Evolutionary conservation across 2,888 invertebrate genomes (phyloP).

Genomic region (Bellardia bayeri): DNA sequence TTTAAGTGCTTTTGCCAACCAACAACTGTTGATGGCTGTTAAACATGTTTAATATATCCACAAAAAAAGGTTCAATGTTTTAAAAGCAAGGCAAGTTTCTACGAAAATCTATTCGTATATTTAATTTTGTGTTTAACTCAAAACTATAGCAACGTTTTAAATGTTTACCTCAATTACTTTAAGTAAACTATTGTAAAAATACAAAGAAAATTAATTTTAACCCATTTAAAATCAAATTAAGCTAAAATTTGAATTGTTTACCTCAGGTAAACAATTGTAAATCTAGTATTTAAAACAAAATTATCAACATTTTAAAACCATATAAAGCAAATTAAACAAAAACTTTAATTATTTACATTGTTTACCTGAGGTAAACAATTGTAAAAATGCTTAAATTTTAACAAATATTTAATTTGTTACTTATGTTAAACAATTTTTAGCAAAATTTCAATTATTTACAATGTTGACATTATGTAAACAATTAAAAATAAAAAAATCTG

Average conservation of each 20-base stretch:
- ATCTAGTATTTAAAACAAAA: too few species aligned
- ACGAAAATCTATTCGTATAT: too few species aligned
- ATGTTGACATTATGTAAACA: conserved; percentile 12
- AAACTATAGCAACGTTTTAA: too few species aligned
- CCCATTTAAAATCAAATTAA: background rate
- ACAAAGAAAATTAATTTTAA: background rate
- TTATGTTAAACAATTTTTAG: background rate
- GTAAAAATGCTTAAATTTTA: background rate
- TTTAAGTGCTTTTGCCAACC: background rate
- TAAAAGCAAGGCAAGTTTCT: background rate
- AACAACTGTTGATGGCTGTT: background rate
- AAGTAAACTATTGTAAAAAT: background rate
- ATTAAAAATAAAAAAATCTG: background rate
- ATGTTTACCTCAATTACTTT: too few species aligned
- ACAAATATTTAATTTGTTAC: background rate
- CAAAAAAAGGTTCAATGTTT: background rate
- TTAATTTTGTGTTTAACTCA: too few species aligned
- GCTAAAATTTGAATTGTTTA: background rate
- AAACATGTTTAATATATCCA: background rate
- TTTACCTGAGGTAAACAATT: background rate
- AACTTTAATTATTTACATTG: background rate
- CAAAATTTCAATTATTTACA: background rate
- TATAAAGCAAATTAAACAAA: background rate
- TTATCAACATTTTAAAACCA: too few species aligned
- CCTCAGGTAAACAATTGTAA: too few species aligned